A percentile compares a stretch with the other conserved stretches of the same genome.
These are phyloP conservation scores for Cyprinodon variegatus DNA, from an alignment of 2,113 vertebrate species.

Conservation along the genomic window DNA sequence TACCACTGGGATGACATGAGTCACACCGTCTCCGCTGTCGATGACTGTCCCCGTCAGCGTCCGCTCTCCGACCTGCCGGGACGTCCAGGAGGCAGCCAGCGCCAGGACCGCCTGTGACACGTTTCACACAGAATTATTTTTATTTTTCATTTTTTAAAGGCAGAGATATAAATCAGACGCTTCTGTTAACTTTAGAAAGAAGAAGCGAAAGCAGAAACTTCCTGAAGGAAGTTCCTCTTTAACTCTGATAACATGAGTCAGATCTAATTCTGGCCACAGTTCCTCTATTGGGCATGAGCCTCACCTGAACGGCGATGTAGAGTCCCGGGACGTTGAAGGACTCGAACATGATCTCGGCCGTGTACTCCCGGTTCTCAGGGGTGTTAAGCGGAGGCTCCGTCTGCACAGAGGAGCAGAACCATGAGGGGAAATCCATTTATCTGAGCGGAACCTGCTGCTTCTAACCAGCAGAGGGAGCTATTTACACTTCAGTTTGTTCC, in stretches of 20 bases:
- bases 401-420: constrained; percentile 62
- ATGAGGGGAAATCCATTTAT: not conserved
- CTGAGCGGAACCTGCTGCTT: too few species aligned
- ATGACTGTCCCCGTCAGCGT: constrained; percentile 96
- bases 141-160: not conserved
- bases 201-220: constrained; percentile 26
- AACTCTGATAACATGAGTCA: not conserved
- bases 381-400: constrained; percentile 98
- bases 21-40: constrained; percentile 98
- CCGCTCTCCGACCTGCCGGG: constrained; percentile 94
- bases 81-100: constrained; percentile 98
- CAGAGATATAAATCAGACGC: too few species aligned
- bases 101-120: constrained; percentile 82
- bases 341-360: constrained; percentile 99
- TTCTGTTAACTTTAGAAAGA: constrained; percentile 8
- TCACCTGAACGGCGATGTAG: constrained; percentile 98
- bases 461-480: too few species aligned
- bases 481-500: too few species aligned
- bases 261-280: not conserved
- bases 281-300: not conserved
- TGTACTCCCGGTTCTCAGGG: constrained; percentile 98
- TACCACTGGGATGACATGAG: constrained; percentile 98
- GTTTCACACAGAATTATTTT: not conserved
- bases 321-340: constrained; percentile 99
- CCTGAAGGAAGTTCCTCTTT: not conserved